A percentile compares a stretch with the other conserved stretches of the same genome.
phyloP scores from a whole-genome alignment of 1,140 invertebrate genomes.

The Anastrepha ludens region DNA sequence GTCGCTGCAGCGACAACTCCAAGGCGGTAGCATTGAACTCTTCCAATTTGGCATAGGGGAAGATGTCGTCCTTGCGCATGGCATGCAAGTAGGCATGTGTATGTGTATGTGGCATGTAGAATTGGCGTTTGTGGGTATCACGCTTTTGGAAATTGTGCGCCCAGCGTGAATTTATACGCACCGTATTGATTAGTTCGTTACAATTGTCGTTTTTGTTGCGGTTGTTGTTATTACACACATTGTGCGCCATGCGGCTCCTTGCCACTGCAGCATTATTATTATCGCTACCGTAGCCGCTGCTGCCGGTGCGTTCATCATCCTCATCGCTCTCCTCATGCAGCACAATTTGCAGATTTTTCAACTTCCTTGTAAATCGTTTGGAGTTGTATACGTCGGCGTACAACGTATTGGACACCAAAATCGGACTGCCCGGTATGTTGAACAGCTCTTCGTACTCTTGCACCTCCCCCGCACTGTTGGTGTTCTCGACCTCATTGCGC shows the following conservation, averaged over 20 bases:
- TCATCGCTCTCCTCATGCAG: slow-evolving; percentile 9
- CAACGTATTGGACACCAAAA: slow-evolving; percentile 2
- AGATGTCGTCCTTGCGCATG: slow-evolving; percentile 57
- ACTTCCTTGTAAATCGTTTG: slow-evolving; percentile 32
- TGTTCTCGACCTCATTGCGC: background rate
- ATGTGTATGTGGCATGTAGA: slow-evolving; percentile 43
- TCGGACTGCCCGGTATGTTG: background rate
- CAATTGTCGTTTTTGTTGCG: background rate
- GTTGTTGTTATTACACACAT: background rate
- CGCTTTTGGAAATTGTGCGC: slow-evolving; percentile 58
- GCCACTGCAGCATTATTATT: slow-evolving; percentile 2
- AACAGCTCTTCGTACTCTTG: slow-evolving; percentile 10
- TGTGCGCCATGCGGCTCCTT: background rate
- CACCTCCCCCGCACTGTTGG: background rate
- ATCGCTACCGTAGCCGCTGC: background rate
- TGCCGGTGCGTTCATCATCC: background rate
- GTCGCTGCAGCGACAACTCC: slow-evolving; percentile 53
- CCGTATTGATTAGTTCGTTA: slow-evolving; percentile 51
- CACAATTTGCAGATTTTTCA: slow-evolving; percentile 49
- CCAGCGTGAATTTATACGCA: slow-evolving; percentile 55
- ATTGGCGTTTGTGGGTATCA: slow-evolving; percentile 56
- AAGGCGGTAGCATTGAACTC: slow-evolving; percentile 57
- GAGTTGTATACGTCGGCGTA: slow-evolving; percentile 26
- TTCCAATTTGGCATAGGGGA: slow-evolving; percentile 24
- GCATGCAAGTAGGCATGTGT: slow-evolving; percentile 38